A percentile compares a stretch with the other conserved stretches of the same genome.
Evolutionary conservation across 1,140 invertebrate genomes (phyloP).

Genomic region (Diabrotica virgifera): DNA sequence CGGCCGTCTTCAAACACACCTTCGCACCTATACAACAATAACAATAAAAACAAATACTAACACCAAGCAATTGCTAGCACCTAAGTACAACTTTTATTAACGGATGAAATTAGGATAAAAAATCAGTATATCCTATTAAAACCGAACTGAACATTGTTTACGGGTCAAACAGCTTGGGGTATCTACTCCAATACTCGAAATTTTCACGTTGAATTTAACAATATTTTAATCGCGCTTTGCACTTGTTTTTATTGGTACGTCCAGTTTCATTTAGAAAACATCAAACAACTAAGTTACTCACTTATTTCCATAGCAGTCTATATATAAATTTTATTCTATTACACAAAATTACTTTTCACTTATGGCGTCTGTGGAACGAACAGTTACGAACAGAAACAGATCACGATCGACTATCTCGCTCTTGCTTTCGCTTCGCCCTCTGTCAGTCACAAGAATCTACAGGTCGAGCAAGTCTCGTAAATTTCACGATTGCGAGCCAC

Average conservation of each 20-base stretch:
- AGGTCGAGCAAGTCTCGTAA: no score
- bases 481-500: no score
- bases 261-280: background rate
- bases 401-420: conserved; percentile 16
- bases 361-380: conserved; percentile 32
- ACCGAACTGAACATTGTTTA: conserved; percentile 23
- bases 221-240: background rate
- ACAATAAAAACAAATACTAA: background rate
- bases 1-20: background rate
- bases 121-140: background rate
- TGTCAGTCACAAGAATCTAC: no score
- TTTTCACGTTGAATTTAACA: background rate
- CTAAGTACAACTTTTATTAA: background rate
- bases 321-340: conserved; percentile 4
- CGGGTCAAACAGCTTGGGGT: conserved; percentile 36
- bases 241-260: background rate
- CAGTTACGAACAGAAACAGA: conserved; percentile 9
- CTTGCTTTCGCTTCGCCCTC: background rate
- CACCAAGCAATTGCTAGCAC: background rate
- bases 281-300: conserved; percentile 8
- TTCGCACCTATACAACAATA: background rate
- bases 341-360: conserved; percentile 31
- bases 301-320: conserved; percentile 9
- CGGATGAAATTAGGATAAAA: no score
- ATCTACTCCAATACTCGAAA: conserved; percentile 14